phyloP scores from a whole-genome alignment of 92 coral and sea anemone species.

The Epizoanthus stellaris region DNA sequence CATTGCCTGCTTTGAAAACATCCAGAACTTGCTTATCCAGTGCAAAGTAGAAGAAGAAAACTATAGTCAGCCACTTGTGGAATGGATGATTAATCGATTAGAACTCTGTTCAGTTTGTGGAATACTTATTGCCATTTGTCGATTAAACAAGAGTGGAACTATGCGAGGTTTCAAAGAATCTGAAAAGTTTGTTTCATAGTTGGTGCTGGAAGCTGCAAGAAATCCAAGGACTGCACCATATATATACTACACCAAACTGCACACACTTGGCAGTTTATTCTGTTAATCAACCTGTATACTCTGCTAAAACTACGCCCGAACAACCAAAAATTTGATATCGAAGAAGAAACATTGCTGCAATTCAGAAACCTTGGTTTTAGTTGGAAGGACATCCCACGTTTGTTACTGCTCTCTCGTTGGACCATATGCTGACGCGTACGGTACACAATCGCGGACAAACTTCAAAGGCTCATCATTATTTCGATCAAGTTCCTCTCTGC shows the following conservation, averaged over 20 bases:
- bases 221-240: constrained; percentile 38
- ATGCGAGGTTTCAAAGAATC: constrained; percentile 47
- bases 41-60: constrained; percentile 27
- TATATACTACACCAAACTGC: constrained; percentile 49
- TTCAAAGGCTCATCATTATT: no score
- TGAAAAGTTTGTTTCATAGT: constrained; percentile 45
- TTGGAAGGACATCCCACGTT: no score
- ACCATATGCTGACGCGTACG: no score
- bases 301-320: constrained; percentile 51
- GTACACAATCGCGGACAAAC: no score
- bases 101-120: constrained; percentile 58
- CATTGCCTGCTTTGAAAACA: constrained; percentile 31
- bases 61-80: constrained; percentile 16
- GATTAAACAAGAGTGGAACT: constrained; percentile 10
- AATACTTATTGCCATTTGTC: constrained; percentile 56
- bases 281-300: constrained; percentile 51
- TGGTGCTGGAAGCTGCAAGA: constrained; percentile 73
- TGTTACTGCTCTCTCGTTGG: no score
- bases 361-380: no score
- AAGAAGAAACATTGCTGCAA: constrained; percentile 31
- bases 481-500: no score
- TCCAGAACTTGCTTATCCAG: constrained; percentile 8
- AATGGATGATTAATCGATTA: constrained; percentile 33
- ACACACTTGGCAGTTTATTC: constrained; percentile 68
- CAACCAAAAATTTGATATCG: constrained; percentile 60